Conservation (phyloP, 2,797 vertebrate species). For the Nannoperca obscura region DNA sequence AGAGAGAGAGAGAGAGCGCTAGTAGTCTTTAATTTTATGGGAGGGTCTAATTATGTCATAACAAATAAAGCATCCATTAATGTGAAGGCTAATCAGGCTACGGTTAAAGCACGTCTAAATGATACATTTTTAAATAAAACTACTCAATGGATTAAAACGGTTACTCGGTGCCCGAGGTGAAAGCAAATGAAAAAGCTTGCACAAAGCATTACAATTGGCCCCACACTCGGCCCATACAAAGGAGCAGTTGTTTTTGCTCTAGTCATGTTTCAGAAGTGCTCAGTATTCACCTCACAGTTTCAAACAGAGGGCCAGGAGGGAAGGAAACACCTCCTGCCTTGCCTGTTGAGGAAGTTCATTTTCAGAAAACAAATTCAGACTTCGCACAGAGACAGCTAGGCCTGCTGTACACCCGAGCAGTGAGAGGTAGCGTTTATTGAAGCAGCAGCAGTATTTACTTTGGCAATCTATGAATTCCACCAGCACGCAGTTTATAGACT, state of each 20-base stretch:
- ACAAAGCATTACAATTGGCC: slow-evolving; percentile 73
- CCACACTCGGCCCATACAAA: slow-evolving; percentile 75
- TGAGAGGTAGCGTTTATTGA: slow-evolving; percentile 39
- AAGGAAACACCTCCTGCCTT: slow-evolving; percentile 83
- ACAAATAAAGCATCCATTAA: slow-evolving; percentile 51
- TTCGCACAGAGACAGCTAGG: slow-evolving; percentile 62
- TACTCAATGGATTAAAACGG: slow-evolving; percentile 45
- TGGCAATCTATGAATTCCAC: slow-evolving; percentile 53
- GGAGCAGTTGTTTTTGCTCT: slow-evolving; percentile 83
- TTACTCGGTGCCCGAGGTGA: slow-evolving; percentile 47
- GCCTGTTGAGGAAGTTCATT: slow-evolving; percentile 84
- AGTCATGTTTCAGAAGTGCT: slow-evolving; percentile 78
- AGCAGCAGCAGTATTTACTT: slow-evolving; percentile 50
- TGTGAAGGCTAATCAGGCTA: slow-evolving; percentile 42
- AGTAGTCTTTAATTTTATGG: slow-evolving; percentile 51
- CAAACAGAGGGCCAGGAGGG: slow-evolving; percentile 76
- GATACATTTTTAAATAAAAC: slow-evolving; percentile 55
- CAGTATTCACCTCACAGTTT: slow-evolving; percentile 84
- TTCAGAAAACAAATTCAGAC: slow-evolving; percentile 80
- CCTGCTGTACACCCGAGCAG: slow-evolving; percentile 30
- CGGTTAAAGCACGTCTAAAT: slow-evolving; percentile 34
- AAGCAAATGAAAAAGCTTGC: slow-evolving; percentile 65
- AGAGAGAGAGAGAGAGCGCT: slow-evolving; percentile 30
- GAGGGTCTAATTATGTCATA: slow-evolving; percentile 59
- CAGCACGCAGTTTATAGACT: slow-evolving; percentile 39